A percentile compares a stretch with the other conserved stretches of the same genome.
These are phyloP conservation scores for Tapirus indicus DNA, from an alignment of 2,797 vertebrate genomes.

Conservation along the genomic window DNA sequence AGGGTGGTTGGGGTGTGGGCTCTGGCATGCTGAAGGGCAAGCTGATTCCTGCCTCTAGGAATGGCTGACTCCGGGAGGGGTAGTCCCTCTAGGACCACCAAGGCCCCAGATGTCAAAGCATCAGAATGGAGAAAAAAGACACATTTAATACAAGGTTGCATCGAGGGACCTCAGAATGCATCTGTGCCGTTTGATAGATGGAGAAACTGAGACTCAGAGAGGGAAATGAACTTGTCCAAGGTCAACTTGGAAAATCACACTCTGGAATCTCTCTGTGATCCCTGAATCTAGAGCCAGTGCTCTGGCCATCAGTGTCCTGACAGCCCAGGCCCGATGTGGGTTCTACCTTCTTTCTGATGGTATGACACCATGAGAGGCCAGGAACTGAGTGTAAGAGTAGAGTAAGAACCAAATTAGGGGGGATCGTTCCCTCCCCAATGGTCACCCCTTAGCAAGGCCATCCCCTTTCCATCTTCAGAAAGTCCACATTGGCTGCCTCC, in stretches of 20 bases:
- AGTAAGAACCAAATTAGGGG: background rate
- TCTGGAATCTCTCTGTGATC: too few relatives aligned
- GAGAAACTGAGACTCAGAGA: background rate
- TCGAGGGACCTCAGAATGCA: background rate
- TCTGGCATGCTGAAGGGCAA: background rate
- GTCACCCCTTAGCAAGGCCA: background rate
- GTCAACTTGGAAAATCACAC: background rate
- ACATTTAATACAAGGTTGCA: accelerated
- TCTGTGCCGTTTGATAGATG: background rate
- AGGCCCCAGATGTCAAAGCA: background rate
- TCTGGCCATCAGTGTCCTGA: too few relatives aligned
- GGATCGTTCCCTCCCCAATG: background rate
- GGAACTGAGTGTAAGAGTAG: background rate
- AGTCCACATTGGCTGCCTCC: background rate
- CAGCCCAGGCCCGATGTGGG: background rate
- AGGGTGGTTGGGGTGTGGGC: accelerated
- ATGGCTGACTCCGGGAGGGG: background rate
- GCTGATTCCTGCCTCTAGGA: background rate
- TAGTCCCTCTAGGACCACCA: background rate
- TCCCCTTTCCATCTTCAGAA: background rate
- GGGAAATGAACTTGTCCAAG: too few relatives aligned
- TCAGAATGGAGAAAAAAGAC: background rate
- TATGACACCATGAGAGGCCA: background rate
- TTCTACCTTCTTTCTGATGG: background rate
- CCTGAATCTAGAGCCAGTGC: too few relatives aligned